phyloP scores from a whole-genome alignment of 2,888 invertebrate species.

The Athalia circularis region DNA sequence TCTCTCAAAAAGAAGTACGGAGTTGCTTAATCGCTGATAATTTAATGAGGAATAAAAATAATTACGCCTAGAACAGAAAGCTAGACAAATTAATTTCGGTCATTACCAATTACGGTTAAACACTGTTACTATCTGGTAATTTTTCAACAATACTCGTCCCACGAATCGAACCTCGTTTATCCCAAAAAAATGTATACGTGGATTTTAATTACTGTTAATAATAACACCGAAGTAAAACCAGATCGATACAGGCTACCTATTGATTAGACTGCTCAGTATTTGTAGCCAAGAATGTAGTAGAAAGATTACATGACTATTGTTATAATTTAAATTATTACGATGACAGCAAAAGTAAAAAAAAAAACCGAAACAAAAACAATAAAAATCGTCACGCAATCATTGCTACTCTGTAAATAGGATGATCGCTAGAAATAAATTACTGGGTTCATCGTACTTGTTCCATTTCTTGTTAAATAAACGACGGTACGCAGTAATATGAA shows the following conservation, averaged over 20 bases:
- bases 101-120: conserved; percentile 49
- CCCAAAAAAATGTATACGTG: neutral
- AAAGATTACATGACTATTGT: conserved; percentile 32
- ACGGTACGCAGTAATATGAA: no score
- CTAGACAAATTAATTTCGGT: conserved; percentile 65
- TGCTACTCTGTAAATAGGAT: conserved; percentile 67
- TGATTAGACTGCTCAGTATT: conserved; percentile 41
- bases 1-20: conserved; percentile 84
- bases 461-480: neutral
- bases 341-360: neutral
- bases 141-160: conserved; percentile 28
- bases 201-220: neutral
- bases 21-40: conserved; percentile 62
- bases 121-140: conserved; percentile 26
- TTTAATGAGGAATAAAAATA: conserved; percentile 49
- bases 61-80: conserved; percentile 59
- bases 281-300: conserved; percentile 29
- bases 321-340: conserved; percentile 35
- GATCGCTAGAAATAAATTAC: conserved; percentile 66
- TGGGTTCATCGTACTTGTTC: conserved; percentile 33
- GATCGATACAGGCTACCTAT: conserved; percentile 34
- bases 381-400: conserved; percentile 44
- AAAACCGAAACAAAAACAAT: neutral
- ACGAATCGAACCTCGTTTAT: conserved; percentile 11
- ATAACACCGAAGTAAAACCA: neutral